Evolutionary conservation across 2,888 invertebrate genomes (phyloP).

Genomic region (Mactromeris polynyma): DNA sequence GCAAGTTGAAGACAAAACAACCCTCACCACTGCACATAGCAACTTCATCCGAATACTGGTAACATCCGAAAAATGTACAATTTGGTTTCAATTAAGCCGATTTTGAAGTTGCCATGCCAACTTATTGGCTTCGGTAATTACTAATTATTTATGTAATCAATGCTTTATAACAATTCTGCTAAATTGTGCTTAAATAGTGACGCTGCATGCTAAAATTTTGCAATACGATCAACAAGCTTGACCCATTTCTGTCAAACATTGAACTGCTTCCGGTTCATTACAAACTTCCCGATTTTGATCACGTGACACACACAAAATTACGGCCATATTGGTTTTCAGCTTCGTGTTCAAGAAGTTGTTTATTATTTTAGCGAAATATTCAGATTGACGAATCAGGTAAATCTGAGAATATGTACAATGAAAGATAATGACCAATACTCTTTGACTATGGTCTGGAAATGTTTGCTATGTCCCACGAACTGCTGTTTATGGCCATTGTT

Average conservation of each 20-base stretch:
- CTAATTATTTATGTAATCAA: neutral
- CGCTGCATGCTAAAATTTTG: neutral
- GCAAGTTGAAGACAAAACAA: neutral
- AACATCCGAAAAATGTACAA: neutral
- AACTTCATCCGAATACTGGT: neutral
- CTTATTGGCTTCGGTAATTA: neutral
- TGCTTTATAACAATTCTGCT: neutral
- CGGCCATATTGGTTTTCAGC: conserved; percentile 85
- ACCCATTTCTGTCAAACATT: conserved; percentile 32
- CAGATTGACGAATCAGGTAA: conserved; percentile 31
- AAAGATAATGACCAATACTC: neutral
- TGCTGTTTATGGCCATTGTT: neutral
- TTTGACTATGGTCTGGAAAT: neutral
- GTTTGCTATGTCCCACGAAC: neutral
- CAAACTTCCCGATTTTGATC: conserved; percentile 64
- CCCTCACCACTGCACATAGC: neutral
- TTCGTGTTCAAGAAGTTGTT: conserved; percentile 77
- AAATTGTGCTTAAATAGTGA: neutral
- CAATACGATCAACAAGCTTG: neutral
- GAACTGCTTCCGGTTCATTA: conserved; percentile 43
- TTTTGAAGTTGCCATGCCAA: neutral
- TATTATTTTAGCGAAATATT: conserved; percentile 42
- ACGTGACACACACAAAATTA: conserved; percentile 83
- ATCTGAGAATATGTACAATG: neutral
- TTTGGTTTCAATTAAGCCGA: neutral